Evolutionary conservation across 2,113 vertebrate genomes (phyloP), one percentile per base, ranked within the genome.

Genomic region (Chaetura pelagica): DNA sequence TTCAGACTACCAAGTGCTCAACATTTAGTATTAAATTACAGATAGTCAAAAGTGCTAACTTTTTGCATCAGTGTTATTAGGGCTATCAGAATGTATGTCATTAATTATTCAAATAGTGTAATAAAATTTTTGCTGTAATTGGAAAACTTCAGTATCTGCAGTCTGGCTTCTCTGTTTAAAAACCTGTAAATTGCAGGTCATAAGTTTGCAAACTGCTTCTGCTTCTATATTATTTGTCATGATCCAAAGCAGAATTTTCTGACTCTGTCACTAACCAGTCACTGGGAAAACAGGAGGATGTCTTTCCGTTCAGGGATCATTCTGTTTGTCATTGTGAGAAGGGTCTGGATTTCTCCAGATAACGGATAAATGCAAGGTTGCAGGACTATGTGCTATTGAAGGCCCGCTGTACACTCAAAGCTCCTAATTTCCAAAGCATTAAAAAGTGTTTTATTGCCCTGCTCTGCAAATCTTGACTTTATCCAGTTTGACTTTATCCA

Each of bases 301-400:
- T 62, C 38, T 78, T 40, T 68, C 26, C 78, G 29, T 46, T 76
- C 54, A 87, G 38, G 35, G 49, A 55, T 72, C 0, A 0, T 88
- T 73, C 72, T 89, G 4, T 63, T 92, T 54, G n/a, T 66, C 24
- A 3, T 5, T 61, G 44, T 61, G 35, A 49, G 35, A 81, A 87
- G 15, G 24, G 9, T 77, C 38, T 89, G n/a, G 7, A 51, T 62
- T 91, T 88, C 54, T 83, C 14, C 10, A 44, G 24, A 1, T 48
- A 55, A 52, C 0, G 0, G 34, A 32, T 61, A 32, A n/a, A 42
- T 54, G 22, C 0, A 1, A 89, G 26, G 81, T 87, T 23, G 19
- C 26, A 10, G 15, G 22, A 30, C 26, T 58, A 1, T 0, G 0
- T 58, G 15, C 42, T 88, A 38, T 30, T 77, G n/a, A 72, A 75